phyloP scores from a whole-genome alignment of 2,797 vertebrate species.

The Cuculus canorus region DNA sequence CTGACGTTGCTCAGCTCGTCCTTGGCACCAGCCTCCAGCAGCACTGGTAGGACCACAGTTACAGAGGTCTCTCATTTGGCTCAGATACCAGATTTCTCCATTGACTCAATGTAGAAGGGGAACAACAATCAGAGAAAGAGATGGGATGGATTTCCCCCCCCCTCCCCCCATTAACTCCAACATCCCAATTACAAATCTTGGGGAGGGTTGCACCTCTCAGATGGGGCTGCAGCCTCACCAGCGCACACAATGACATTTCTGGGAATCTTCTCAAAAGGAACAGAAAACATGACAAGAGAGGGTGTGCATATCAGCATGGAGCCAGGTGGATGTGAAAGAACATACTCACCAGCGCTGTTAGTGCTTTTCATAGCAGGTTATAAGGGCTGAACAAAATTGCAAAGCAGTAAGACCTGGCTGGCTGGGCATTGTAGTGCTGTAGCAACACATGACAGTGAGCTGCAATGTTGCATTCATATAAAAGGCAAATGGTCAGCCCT shows the following conservation, averaged over 20 bases:
- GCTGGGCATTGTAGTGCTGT: not conserved
- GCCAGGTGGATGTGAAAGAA: not conserved
- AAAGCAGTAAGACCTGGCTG: not conserved
- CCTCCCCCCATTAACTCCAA: not conserved
- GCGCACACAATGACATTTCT: not conserved
- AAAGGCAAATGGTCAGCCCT: not conserved
- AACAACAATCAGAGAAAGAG: not conserved
- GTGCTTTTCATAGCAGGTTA: not conserved
- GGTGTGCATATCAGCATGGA: not conserved
- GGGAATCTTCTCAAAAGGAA: not conserved
- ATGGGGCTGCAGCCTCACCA: not conserved
- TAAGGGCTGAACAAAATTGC: not conserved
- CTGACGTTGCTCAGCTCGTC: too few species aligned
- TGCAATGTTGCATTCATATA: not conserved
- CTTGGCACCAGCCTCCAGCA: not conserved
- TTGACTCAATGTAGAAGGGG: fast-evolving
- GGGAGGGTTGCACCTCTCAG: not conserved
- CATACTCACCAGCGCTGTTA: not conserved
- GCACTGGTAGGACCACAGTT: not conserved
- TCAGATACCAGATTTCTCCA: not conserved
- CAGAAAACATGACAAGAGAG: not conserved
- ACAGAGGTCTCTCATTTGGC: not conserved
- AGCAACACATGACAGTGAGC: not conserved
- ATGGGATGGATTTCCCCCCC: not conserved
- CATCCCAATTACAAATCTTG: not conserved